A percentile compares a stretch with the other conserved stretches of the same genome.
Conservation (phyloP, 1,140 invertebrate genomes). For the Mya arenaria region DNA sequence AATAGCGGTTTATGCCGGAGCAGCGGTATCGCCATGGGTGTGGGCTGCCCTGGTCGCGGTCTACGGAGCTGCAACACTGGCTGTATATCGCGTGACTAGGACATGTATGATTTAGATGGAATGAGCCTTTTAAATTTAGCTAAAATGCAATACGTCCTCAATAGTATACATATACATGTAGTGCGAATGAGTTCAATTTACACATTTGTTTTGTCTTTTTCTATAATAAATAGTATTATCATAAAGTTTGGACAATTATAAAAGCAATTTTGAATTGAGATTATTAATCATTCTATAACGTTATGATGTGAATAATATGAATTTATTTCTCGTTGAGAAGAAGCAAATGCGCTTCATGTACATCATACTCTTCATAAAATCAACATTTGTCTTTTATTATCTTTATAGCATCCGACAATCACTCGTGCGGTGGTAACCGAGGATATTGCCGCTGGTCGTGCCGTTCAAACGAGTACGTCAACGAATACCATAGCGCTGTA, state of each 20-base stretch:
- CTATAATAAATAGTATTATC: no score
- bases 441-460: constrained; percentile 4
- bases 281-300: no score
- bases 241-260: no score
- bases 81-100: not conserved
- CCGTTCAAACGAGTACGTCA: constrained; percentile 4
- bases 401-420: not conserved
- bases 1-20: not conserved
- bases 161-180: no score
- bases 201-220: no score
- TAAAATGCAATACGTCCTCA: no score
- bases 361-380: not conserved
- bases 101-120: constrained; percentile 7
- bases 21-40: constrained; percentile 1
- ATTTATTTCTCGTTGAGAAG: no score
- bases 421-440: constrained; percentile 16
- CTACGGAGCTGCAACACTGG: not conserved
- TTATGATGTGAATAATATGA: no score
- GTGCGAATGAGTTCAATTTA: no score
- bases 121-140: no score
- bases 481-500: not conserved
- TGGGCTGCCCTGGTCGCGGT: not conserved
- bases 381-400: not conserved
- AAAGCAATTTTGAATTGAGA: no score
- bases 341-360: not conserved